Conservation (phyloP, 2,113 vertebrate species). For the Crocuta crocuta region DNA sequence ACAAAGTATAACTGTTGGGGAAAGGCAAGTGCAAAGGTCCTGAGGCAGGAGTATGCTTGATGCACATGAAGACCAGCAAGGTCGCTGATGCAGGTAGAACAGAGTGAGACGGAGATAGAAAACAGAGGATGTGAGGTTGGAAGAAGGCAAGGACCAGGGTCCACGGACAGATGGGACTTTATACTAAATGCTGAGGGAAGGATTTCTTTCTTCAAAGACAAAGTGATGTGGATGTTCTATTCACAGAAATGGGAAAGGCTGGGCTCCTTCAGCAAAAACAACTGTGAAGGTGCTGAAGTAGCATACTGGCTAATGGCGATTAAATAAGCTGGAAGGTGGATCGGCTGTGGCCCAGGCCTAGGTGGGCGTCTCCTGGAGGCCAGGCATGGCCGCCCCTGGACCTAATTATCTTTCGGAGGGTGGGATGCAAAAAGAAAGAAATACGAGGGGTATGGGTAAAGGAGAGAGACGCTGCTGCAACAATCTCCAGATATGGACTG, state of each 20-base stretch:
- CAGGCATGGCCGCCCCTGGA: background rate
- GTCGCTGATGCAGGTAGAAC: background rate
- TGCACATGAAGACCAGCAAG: background rate
- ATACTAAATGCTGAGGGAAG: background rate
- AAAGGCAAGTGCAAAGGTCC: background rate
- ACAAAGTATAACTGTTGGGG: background rate
- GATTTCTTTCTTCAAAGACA: background rate
- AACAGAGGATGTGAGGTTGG: background rate
- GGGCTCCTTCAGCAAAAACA: background rate
- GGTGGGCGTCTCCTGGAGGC: background rate
- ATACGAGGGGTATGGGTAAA: background rate
- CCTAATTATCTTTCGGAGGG: background rate
- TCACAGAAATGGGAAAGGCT: background rate
- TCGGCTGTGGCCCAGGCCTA: background rate
- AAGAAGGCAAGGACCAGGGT: background rate
- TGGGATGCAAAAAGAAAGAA: background rate
- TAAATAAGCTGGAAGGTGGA: accelerated
- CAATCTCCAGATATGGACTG: background rate
- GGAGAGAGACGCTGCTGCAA: background rate
- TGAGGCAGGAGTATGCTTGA: background rate
- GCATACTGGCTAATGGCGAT: background rate
- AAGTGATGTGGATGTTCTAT: background rate
- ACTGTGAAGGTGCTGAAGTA: background rate
- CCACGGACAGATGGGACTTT: background rate
- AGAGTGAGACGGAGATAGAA: background rate